phyloP scores from a whole-genome alignment of 1,140 invertebrate genomes.

The Venustaconcha ellipsiformis region DNA sequence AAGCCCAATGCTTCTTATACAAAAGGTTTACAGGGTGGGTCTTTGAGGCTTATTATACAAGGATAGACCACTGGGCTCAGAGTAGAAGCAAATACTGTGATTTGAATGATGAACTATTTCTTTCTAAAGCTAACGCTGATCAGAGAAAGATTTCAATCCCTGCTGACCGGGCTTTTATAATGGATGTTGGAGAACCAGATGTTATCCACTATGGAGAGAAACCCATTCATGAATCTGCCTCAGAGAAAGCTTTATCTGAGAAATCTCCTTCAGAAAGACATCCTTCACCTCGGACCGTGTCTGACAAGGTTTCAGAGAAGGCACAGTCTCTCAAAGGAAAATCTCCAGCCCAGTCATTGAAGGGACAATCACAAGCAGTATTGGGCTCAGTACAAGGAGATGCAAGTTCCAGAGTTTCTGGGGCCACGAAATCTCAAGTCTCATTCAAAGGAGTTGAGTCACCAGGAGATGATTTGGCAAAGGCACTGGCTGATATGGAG shows the following conservation, averaged over 20 bases:
- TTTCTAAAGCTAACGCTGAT: neutral
- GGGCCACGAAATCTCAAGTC: conserved; percentile 21
- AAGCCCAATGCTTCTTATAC: too few relatives aligned
- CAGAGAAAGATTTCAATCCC: conserved; percentile 44
- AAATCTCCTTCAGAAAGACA: conserved; percentile 13
- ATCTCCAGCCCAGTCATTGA: neutral
- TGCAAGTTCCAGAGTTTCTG: neutral
- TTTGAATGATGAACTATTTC: neutral
- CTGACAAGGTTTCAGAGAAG: conserved; percentile 15
- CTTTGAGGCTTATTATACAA: too few relatives aligned
- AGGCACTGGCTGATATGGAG: conserved; percentile 36
- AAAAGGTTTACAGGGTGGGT: too few relatives aligned
- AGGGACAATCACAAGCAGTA: neutral
- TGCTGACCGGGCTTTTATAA: conserved; percentile 40
- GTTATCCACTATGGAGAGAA: conserved; percentile 52
- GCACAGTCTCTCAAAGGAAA: conserved; percentile 11
- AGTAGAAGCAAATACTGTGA: too few relatives aligned
- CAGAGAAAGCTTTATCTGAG: conserved; percentile 7
- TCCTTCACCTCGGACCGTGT: neutral
- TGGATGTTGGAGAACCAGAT: conserved; percentile 53
- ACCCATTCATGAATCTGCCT: conserved; percentile 12
- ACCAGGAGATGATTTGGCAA: conserved; percentile 39
- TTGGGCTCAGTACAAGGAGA: conserved; percentile 3
- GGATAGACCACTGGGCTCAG: too few relatives aligned
- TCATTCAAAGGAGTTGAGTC: conserved; percentile 27